Percentiles rank a stretch among this genome's conserved stretches.
phyloP scores from a whole-genome alignment of 2,113 vertebrate genomes.

The Ptychochromis oligacanthus region DNA sequence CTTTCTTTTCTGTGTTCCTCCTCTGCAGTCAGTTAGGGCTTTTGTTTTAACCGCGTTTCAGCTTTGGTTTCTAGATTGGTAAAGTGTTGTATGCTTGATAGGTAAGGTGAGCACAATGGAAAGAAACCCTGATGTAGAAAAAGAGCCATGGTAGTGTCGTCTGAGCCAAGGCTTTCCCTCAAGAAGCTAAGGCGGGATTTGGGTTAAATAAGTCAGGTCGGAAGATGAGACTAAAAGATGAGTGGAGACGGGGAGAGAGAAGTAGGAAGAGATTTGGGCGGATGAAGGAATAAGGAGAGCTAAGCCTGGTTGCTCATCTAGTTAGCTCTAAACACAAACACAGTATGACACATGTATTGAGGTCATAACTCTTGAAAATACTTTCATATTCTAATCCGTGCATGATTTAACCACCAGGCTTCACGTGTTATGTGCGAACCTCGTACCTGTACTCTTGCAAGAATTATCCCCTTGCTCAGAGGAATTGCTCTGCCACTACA shows the following conservation, averaged over 20 bases:
- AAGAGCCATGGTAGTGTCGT: not conserved
- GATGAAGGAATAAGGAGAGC: conserved; percentile 64
- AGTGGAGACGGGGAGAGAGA: conserved; percentile 33
- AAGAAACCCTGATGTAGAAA: not conserved
- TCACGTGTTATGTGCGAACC: not conserved
- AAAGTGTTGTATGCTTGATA: not conserved
- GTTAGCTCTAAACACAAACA: conserved; percentile 39
- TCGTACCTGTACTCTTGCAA: not conserved
- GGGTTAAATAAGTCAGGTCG: conserved; percentile 55
- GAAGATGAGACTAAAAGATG: conserved; percentile 58
- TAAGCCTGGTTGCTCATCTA: conserved; percentile 57
- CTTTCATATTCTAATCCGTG: not conserved
- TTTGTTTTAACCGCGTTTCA: not conserved
- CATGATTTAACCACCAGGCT: not conserved
- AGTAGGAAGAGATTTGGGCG: conserved; percentile 51
- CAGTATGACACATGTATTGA: not conserved
- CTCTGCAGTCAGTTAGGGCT: not conserved
- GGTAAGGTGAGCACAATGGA: not conserved
- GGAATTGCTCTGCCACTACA: not conserved
- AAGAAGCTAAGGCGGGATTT: conserved; percentile 58
- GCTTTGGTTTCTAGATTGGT: not conserved
- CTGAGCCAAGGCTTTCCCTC: conserved; percentile 31
- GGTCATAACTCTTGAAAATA: conserved; percentile 18
- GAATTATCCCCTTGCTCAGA: not conserved
- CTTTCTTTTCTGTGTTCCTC: not conserved